These are phyloP conservation scores for Neria commutata DNA, from an alignment of 2,888 invertebrate genomes.

Conservation along the genomic window DNA sequence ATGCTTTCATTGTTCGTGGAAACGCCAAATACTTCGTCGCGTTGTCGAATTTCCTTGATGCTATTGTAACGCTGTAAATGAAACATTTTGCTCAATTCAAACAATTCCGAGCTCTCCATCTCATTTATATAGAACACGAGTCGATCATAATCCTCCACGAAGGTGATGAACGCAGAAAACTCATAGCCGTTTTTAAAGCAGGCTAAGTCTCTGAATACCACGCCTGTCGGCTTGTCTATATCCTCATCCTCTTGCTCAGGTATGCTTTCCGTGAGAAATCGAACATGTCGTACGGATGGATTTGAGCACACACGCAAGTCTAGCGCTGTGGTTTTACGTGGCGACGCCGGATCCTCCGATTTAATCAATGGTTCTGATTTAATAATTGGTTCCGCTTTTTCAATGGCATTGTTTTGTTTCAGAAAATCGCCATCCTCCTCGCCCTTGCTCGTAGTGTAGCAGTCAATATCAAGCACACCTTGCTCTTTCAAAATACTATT, in stretches of 20 bases:
- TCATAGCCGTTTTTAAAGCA: constrained; percentile 19
- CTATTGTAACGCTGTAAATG: neutral
- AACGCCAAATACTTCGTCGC: constrained; percentile 29
- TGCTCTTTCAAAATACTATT: constrained; percentile 11
- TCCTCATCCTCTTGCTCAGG: too few relatives aligned
- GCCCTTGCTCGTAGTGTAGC: too few relatives aligned
- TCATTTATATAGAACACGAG: constrained; percentile 29
- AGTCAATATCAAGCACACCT: neutral
- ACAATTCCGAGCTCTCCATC: constrained; percentile 22
- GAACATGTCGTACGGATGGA: too few relatives aligned
- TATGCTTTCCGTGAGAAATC: too few relatives aligned
- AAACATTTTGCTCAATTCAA: constrained; percentile 28
- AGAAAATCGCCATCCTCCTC: too few relatives aligned
- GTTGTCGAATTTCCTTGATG: neutral
- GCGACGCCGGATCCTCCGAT: neutral
- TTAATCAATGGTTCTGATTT: neutral
- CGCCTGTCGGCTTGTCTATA: too few relatives aligned
- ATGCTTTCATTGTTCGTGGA: constrained; percentile 22
- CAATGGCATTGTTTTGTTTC: too few relatives aligned
- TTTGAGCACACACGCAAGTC: too few relatives aligned
- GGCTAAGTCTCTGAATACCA: constrained; percentile 16
- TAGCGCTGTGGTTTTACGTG: too few relatives aligned
- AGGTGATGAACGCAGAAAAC: constrained; percentile 29
- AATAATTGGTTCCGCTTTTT: neutral
- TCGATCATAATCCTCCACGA: constrained; percentile 22